Evolutionary conservation across 2,113 vertebrate genomes (phyloP), one percentile per base, ranked within the genome.

Genomic region (Brachypteracias leptosomus): DNA sequence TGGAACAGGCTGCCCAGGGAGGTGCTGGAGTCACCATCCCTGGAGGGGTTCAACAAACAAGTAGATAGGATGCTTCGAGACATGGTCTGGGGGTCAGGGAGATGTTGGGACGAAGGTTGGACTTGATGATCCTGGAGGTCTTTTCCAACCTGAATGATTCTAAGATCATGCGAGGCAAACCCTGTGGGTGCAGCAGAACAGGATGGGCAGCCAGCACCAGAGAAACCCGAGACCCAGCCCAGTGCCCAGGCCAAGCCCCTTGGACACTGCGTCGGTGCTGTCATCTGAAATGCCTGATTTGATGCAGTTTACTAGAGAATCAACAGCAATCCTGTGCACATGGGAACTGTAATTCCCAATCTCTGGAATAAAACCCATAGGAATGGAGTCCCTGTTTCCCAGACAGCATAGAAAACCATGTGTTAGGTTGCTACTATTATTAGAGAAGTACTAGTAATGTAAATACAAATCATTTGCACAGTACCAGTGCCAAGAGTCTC

Each of bases 391-490:
- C 57, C 47, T 26, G 22, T 59, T 84, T 77, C 68, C 81, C 61
- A 76, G 76, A 25, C 29, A 76, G 68, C 76, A 36, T 67, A 66
- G 68, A 47, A 61, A 76, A 18, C 1, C 2, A 26, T 52, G 51
- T 17, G 3, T 71, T 29, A 52, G 31, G 63, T 71, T 74, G 55
- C 13, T 74, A 1, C 25, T 49, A 6, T n/a, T 46, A 15, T 29
- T 52, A 38, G 3, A 57, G 49, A 70, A 33, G 19, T 31, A 61
- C 44, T 61, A 0, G 11, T n/a, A 8, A 25, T 40, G 35, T 14
- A 38, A 81, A 44, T 16, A 28, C 1, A 5, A 4, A 14, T 16
- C 36, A 28, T 40, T 8, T 74, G 46, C 42, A 16, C 0, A 0
- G 36, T 18, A 28, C 10, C 2, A 0, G 36, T 46, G 79, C 82